Base-by-base conservation (phyloP, 2,113 vertebrate species). In the Mobula hypostoma region DNA sequence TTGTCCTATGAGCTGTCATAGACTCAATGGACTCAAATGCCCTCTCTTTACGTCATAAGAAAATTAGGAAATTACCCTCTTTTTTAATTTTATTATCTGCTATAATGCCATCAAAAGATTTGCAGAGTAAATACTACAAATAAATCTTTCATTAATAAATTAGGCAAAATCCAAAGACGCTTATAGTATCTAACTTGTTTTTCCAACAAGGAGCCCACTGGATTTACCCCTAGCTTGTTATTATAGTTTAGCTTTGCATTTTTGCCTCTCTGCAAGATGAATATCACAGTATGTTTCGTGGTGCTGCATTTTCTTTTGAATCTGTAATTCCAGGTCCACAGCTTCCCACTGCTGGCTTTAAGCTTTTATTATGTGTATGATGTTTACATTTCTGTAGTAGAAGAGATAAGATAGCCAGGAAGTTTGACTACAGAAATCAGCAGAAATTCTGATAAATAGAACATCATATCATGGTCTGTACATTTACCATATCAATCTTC, bases 371-470 rank as follows among this genome's bases (percentile, higher is more conserved):
- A 29, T 88, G 85, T 88, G n/a, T 83, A 17, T 40, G 24, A 27
- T 56, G 40, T 83, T 56, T 88, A n/a, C 19, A 17, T 88, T 88
- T 15, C 85, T 88, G 58, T 32, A 88, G n/a, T 12, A 66, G 85
- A 88, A 66, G 85, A 88, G 61, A 88, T 88, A 88, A 66, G 11
- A 32, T 66, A 66, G 85, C 85, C 85, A 66, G 85, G 58, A 66
- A 88, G 61, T 19, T 32, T 66, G 85, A 66, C 58, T 5, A 17
- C 85, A 88, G 29, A 88, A 63, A 88, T 88, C 85, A 87, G 83
- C 24, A 88, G 29, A n/a, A 88, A 88, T 88, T 88, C 85, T 88
- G 58, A 88, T 27, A 88, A 88, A 32, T 32, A 88, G 61, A 66
- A 66, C 29, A 66, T 88, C 85, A 88, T 88, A 32, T 63, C 58